These are phyloP conservation scores for Pachycephala philippinensis DNA, from an alignment of 2,113 vertebrate species.

Conservation along the genomic window DNA sequence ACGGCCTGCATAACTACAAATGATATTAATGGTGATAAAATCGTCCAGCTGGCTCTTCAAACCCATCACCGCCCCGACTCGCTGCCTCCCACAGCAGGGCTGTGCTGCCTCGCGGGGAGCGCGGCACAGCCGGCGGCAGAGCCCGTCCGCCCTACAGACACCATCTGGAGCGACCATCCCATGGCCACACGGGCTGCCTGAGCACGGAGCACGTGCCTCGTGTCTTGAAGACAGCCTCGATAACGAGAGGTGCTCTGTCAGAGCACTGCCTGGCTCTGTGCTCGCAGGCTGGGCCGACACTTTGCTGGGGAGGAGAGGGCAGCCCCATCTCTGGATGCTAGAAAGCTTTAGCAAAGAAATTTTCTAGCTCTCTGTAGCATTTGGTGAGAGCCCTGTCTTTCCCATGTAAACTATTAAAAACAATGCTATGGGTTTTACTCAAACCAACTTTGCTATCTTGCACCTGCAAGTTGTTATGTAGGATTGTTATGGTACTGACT, in stretches of 20 bases:
- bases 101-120: neutral
- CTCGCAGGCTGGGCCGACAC: too few relatives aligned
- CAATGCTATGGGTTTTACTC: too few relatives aligned
- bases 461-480: too few relatives aligned
- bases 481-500: too few relatives aligned
- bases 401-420: too few relatives aligned
- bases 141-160: neutral
- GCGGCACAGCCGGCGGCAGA: fast-evolving
- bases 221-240: neutral
- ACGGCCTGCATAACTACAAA: slow-evolving; percentile 8
- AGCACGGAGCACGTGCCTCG: fast-evolving
- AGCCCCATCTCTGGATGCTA: neutral
- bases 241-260: neutral
- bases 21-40: slow-evolving; percentile 50
- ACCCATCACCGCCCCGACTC: neutral
- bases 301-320: neutral
- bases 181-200: neutral
- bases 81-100: neutral
- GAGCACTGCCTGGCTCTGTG: neutral
- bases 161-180: neutral
- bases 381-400: too few relatives aligned
- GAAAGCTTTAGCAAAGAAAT: too few relatives aligned
- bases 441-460: too few relatives aligned
- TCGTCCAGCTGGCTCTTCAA: slow-evolving; percentile 24
- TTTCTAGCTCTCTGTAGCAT: too few relatives aligned